Base-by-base conservation (phyloP, 2,888 invertebrate genomes). In the Cordilura impudica region DNA sequence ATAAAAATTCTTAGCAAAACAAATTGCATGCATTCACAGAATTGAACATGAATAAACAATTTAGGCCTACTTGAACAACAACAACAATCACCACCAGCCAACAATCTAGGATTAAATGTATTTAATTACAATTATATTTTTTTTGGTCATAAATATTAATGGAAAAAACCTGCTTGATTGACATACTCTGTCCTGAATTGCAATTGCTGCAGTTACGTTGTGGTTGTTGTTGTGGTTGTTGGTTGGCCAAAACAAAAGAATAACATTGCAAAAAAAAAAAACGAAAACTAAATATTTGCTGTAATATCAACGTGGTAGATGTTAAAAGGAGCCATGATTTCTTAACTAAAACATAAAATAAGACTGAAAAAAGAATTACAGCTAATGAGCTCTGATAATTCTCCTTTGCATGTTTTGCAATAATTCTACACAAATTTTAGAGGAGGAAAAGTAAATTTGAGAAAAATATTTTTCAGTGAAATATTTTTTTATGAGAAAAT, bases 221-320 rank as follows among this genome's bases (percentile, higher is more conserved):
- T 49, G 61, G 26, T 45, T 65, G 49, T 45, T 19, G 14, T 72
- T 83, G 83, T 85, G 85, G 81, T 86, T 86, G 84, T 83, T 84
- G 81, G 78, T 83, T 73, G 39, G 19, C n/a, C n/a, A n/a, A 51
- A 45, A 29, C 3, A 56, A 23, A 21, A 49, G 29, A 6, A 60
- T 12, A 26, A 60, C 26, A 45, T 14, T n/a, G n/a, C n/a, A n/a
- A n/a, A n/a, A n/a, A 10, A 45, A 60, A 43, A 39, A 45, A 4
- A 39, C 35, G 14, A 63, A 61, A 63, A 63, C 49, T 47, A 81
- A 81, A 83, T 84, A n/a, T 84, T 39, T 83, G 79, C 76, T 82
- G 81, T 75, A 81, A 82, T 81, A 83, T 81, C 82, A 84, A 81
- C 82, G 83, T 82, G 81, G 83, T 79, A 84, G 83, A 75, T 82